These are phyloP conservation scores for Macquaria ambigua DNA, from an alignment of 2,113 vertebrate genomes.

Conservation along the genomic window DNA sequence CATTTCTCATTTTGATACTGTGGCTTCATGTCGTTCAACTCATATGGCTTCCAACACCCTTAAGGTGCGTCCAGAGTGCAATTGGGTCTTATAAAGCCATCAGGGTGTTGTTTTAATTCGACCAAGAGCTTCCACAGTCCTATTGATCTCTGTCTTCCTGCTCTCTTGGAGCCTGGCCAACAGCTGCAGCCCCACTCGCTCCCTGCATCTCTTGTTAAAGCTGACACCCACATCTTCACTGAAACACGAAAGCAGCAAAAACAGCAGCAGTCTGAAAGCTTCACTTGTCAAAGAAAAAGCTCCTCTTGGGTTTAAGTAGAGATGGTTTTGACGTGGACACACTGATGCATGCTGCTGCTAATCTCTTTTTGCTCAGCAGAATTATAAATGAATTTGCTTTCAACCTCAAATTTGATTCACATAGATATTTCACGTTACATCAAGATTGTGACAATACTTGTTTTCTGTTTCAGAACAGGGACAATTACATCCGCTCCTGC, in stretches of 20 bases:
- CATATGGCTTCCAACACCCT: conserved; percentile 59
- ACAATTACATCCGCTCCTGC: conserved; percentile 99
- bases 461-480: conserved; percentile 89
- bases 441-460: not conserved
- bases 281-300: conserved; percentile 32
- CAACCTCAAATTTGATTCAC: not conserved
- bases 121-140: conserved; percentile 67
- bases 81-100: conserved; percentile 78
- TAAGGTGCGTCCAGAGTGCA: conserved; percentile 72
- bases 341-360: not conserved
- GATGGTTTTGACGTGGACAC: not conserved
- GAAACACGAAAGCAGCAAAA: not conserved
- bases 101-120: conserved; percentile 80
- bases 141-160: conserved; percentile 76
- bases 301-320: conserved; percentile 10
- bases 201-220: conserved; percentile 45
- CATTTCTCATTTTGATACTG: conserved; percentile 72
- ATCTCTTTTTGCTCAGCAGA: conserved; percentile 12
- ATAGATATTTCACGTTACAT: not conserved
- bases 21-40: conserved; percentile 56
- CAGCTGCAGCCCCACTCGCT: conserved; percentile 31
- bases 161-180: conserved; percentile 55
- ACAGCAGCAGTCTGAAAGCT: conserved; percentile 21
- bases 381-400: not conserved
- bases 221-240: conserved; percentile 71